Conservation (phyloP, 2,113 vertebrate species). For the Bufo bufo region DNA sequence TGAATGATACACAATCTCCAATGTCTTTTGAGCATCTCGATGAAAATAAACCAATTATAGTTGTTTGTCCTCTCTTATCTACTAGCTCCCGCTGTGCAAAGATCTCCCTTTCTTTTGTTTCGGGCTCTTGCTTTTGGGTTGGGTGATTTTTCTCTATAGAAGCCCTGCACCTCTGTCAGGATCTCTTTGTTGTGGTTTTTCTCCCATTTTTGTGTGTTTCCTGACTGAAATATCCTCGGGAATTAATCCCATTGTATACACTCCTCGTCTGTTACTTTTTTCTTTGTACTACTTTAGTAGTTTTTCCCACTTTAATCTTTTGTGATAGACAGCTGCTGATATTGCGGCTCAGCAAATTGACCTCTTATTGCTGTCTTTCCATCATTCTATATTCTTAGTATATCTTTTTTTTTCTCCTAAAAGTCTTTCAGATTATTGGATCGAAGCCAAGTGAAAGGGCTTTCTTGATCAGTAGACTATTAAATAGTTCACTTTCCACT, state of each 20-base stretch:
- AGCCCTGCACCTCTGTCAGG: constrained; percentile 37
- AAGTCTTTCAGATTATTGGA: neutral
- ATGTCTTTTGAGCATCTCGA: neutral
- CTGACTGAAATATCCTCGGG: constrained; percentile 53
- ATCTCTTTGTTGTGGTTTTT: constrained; percentile 44
- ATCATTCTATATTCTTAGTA: constrained; percentile 3
- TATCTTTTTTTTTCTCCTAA: neutral
- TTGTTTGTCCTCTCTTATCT: constrained; percentile 50
- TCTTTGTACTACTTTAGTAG: constrained; percentile 38
- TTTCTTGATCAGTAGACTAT: neutral
- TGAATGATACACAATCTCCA: constrained; percentile 17
- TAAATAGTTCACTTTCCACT: neutral
- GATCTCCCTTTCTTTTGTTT: constrained; percentile 46
- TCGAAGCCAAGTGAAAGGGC: neutral
- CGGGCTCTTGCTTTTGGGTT: constrained; percentile 51
- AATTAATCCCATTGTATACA: constrained; percentile 56
- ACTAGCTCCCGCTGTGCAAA: constrained; percentile 36
- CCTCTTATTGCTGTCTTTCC: constrained; percentile 32
- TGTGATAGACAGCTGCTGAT: constrained; percentile 47
- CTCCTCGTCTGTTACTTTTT: constrained; percentile 38
- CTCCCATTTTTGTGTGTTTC: constrained; percentile 42
- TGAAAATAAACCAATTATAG: constrained; percentile 57
- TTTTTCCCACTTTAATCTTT: constrained; percentile 32
- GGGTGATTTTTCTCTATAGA: constrained; percentile 54
- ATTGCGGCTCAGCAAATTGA: constrained; percentile 49